phyloP scores from a whole-genome alignment of 2,113 vertebrate genomes.

The Plecotus auritus region DNA sequence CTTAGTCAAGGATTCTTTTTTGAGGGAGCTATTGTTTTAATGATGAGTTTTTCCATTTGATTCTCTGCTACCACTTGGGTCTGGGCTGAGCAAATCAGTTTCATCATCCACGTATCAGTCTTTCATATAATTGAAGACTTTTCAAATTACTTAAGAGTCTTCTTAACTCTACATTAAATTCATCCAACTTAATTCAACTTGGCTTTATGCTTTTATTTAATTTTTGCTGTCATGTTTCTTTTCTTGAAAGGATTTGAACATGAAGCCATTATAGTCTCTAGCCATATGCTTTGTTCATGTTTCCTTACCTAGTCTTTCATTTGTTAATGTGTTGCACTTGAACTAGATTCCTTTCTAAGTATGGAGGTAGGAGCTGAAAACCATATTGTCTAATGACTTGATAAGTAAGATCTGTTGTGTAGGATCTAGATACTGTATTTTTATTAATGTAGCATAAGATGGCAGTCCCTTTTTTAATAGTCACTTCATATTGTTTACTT shows the following conservation, averaged over 20 bases:
- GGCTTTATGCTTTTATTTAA: background rate
- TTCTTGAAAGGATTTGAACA: background rate
- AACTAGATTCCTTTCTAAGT: background rate
- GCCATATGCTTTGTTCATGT: background rate
- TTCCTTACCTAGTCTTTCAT: background rate
- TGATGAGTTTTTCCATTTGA: constrained; percentile 28
- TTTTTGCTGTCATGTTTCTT: constrained; percentile 40
- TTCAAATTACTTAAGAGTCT: background rate
- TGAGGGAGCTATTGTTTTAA: constrained; percentile 9
- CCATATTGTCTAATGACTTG: background rate
- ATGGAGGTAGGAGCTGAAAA: background rate
- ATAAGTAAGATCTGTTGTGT: background rate
- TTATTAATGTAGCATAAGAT: background rate
- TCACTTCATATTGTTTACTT: background rate
- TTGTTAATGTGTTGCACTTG: background rate
- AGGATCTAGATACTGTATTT: background rate
- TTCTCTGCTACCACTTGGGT: constrained; percentile 27
- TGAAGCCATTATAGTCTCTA: background rate
- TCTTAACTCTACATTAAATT: background rate
- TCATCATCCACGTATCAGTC: background rate
- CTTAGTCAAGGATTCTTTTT: background rate
- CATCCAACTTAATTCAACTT: background rate
- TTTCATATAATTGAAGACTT: constrained; percentile 24
- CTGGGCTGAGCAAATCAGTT: background rate
- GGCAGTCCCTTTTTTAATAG: background rate